These are phyloP conservation scores for Drosophila antonietae DNA, from an alignment of 2,888 invertebrate species.

Conservation along the genomic window DNA sequence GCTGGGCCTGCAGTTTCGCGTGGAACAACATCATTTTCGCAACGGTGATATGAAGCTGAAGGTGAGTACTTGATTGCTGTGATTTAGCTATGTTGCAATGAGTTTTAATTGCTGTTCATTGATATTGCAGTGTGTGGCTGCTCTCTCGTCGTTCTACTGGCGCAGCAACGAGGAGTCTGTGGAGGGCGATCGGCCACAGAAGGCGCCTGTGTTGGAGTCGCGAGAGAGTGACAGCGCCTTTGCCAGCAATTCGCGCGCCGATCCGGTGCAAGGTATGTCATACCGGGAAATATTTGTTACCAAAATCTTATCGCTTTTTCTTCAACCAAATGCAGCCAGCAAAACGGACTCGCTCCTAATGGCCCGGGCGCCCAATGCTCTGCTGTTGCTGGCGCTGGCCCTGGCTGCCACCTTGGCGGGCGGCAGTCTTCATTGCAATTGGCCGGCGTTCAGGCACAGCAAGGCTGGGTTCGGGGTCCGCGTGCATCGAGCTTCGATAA, in stretches of 20 bases:
- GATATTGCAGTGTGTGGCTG: constrained; percentile 87
- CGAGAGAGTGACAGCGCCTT: constrained; percentile 88
- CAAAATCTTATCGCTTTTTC: constrained; percentile 85
- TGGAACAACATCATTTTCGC: constrained; percentile 89
- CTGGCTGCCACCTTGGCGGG: constrained; percentile 66
- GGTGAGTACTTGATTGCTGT: constrained; percentile 69
- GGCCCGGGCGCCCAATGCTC: constrained; percentile 71
- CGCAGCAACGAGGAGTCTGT: constrained; percentile 91
- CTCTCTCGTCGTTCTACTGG: constrained; percentile 89
- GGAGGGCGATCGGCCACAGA: constrained; percentile 88
- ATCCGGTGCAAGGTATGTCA: constrained; percentile 89
- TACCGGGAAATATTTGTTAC: constrained; percentile 85
- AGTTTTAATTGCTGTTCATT: no score
- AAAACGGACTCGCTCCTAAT: constrained; percentile 78
- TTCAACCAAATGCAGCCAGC: constrained; percentile 84
- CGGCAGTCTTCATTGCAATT: constrained; percentile 36
- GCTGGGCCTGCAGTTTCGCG: constrained; percentile 89
- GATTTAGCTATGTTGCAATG: neutral
- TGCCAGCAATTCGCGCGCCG: constrained; percentile 87
- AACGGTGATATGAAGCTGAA: constrained; percentile 91
- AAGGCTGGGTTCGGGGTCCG: constrained; percentile 25
- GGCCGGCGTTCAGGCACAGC: constrained; percentile 46
- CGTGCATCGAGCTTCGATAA: constrained; percentile 33
- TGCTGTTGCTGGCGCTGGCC: constrained; percentile 73
- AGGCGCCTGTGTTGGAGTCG: constrained; percentile 89